These are phyloP conservation scores for Echiichthys vipera DNA, from an alignment of 2,797 vertebrate genomes.

Conservation along the genomic window DNA sequence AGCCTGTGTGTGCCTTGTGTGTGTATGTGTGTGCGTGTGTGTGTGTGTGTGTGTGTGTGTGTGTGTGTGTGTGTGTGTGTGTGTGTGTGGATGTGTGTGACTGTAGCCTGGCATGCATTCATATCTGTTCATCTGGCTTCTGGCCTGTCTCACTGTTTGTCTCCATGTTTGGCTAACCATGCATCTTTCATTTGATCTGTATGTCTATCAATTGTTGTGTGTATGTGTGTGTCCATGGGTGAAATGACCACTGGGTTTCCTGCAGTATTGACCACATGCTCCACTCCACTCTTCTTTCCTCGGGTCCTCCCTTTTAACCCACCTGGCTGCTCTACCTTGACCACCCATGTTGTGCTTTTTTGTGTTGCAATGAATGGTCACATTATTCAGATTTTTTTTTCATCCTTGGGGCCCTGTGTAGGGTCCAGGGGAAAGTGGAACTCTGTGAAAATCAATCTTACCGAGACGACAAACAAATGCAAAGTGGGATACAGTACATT, in stretches of 20 bases:
- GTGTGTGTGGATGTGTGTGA: not conserved
- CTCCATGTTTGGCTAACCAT: constrained; percentile 69
- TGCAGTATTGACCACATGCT: constrained; percentile 71
- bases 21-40: constrained; percentile 12
- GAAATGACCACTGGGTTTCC: constrained; percentile 76
- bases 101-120: constrained; percentile 15
- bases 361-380: constrained; percentile 48
- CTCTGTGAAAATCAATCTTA: constrained; percentile 21
- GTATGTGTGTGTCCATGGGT: constrained; percentile 74
- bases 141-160: constrained; percentile 57
- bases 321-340: constrained; percentile 74
- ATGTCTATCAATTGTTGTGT: constrained; percentile 53
- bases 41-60: not conserved
- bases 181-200: constrained; percentile 68
- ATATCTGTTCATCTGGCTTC: constrained; percentile 54
- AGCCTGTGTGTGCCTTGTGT: constrained; percentile 48
- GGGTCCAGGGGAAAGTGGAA: constrained; percentile 37
- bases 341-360: constrained; percentile 70
- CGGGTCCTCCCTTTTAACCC: constrained; percentile 40
- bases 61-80: constrained; percentile 29
- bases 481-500: constrained; percentile 4
- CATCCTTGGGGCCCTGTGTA: constrained; percentile 19
- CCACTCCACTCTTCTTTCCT: constrained; percentile 47
- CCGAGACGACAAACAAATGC: constrained; percentile 12
- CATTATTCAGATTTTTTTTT: constrained; percentile 47